Base-by-base conservation (phyloP, 2,888 invertebrate species). In the Microctonus hyperodae region DNA sequence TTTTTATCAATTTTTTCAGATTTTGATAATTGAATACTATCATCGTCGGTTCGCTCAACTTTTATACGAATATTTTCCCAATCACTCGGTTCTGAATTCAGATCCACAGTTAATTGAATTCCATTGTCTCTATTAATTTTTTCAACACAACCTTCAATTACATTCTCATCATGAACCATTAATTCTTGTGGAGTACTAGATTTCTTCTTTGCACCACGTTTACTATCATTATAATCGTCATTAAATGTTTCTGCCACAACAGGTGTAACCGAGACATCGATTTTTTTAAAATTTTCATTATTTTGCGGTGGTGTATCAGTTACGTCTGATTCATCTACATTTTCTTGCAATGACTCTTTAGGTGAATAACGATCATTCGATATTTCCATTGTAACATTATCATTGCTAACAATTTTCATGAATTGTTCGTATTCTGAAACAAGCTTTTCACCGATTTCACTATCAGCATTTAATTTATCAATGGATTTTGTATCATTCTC, bases 391-490 rank as follows among this genome's bases (percentile, higher is more conserved):
- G 64, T 28, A 16, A 63, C 57, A 55, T 55, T 44, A n/a, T 74
- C 72, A 25, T 81, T 80, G 59, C 83, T 84, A 1, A 88, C 86
- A 72, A 87, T 87, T 77, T 88, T 88, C 82, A 88, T 86, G 70
- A 89, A 89, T 73, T 88, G 87, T 74, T 88, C 88, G 70, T 88
- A 88, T 73, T 88, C 88, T 2, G 85, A 85, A 0, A 81, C 85
- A 33, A 86, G 76, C 68, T 85, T 85, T 48, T 83, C 81, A 25
- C 79, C 77, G 10, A 77, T 76, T 1, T 75, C 64, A 11, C 76
- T 28, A 22, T 64, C 64, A 0, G 10, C 51, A n/a, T 35, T 25
- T n/a, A 44, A 50, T 25, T 60, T 56, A 23, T 65, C 48, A 6
- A 11, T 22, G 16, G 53, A n/a, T 58, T 65, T 50, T 9, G 61